phyloP scores from a whole-genome alignment of 2,888 invertebrate species.

The Caenorhabditis plicata region DNA sequence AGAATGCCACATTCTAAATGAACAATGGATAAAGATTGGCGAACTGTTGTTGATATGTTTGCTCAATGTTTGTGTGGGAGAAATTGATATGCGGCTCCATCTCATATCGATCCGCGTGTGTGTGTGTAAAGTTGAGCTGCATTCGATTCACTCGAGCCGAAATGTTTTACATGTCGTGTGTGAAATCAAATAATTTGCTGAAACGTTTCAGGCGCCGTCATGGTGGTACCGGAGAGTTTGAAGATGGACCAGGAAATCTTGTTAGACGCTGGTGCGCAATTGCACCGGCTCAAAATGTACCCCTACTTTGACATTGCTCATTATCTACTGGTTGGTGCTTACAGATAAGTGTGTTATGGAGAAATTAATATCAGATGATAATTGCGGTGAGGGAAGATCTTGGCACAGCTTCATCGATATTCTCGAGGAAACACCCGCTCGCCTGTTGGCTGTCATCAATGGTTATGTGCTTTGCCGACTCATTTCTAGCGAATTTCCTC shows the following conservation, averaged over 20 bases:
- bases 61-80: no score
- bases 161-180: no score
- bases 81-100: no score
- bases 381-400: slow-evolving; percentile 62
- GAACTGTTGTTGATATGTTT: no score
- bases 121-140: no score
- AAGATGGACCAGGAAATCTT: slow-evolving; percentile 57
- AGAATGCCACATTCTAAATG: no score
- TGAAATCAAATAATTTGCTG: no score
- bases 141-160: no score
- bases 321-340: slow-evolving; percentile 72
- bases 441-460: slow-evolving; percentile 95
- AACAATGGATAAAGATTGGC: no score
- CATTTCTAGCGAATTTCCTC: slow-evolving; percentile 88
- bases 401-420: slow-evolving; percentile 79
- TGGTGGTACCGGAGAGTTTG: slow-evolving; percentile 42
- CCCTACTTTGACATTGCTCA: slow-evolving; percentile 99
- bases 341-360: no score
- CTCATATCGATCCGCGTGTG: no score
- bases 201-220: no score
- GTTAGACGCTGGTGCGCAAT: slow-evolving; percentile 94
- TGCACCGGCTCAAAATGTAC: slow-evolving; percentile 97
- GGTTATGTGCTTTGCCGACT: slow-evolving; percentile 93
- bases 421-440: slow-evolving; percentile 93
- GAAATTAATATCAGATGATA: slow-evolving; percentile 52